Conservation (phyloP, 2,888 invertebrate genomes). For the Sphecodes monilicornis region DNA sequence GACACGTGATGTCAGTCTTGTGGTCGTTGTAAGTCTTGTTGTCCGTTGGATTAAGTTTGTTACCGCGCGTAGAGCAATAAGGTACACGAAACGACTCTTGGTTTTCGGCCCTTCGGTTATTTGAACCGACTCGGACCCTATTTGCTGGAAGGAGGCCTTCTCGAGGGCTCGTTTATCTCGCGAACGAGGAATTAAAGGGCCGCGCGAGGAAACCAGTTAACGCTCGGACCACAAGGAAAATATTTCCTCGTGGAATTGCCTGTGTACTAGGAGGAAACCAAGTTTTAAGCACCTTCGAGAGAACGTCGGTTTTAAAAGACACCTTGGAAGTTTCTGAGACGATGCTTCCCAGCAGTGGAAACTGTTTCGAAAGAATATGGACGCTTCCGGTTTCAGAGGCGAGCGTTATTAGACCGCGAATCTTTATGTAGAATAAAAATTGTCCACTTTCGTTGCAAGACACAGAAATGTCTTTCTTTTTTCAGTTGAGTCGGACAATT, state of each 20-base stretch:
- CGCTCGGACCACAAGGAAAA: neutral
- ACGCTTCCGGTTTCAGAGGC: neutral
- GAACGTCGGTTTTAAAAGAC: neutral
- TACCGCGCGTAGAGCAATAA: conserved; percentile 25
- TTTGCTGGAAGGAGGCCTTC: neutral
- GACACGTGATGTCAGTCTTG: neutral
- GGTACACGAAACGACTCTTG: neutral
- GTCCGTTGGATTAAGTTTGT: conserved; percentile 28
- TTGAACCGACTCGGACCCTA: neutral
- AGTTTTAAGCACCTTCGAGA: conserved; percentile 2
- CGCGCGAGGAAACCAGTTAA: conserved; percentile 10
- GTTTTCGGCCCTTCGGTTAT: conserved; percentile 23
- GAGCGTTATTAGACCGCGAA: neutral
- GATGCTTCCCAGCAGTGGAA: neutral
- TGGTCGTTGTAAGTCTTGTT: neutral
- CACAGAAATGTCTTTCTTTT: no score
- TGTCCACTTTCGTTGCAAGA: no score
- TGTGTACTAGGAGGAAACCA: neutral
- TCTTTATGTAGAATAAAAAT: neutral
- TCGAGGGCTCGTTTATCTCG: conserved; percentile 35
- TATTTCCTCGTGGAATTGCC: neutral
- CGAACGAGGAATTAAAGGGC: conserved; percentile 12
- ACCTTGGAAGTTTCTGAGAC: neutral
- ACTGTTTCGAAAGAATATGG: neutral
- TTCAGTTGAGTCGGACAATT: no score